Percentiles rank a stretch among this genome's conserved stretches.
These are phyloP conservation scores for Piliocolobus tephrosceles DNA, from an alignment of 2,113 vertebrate species.

Conservation along the genomic window DNA sequence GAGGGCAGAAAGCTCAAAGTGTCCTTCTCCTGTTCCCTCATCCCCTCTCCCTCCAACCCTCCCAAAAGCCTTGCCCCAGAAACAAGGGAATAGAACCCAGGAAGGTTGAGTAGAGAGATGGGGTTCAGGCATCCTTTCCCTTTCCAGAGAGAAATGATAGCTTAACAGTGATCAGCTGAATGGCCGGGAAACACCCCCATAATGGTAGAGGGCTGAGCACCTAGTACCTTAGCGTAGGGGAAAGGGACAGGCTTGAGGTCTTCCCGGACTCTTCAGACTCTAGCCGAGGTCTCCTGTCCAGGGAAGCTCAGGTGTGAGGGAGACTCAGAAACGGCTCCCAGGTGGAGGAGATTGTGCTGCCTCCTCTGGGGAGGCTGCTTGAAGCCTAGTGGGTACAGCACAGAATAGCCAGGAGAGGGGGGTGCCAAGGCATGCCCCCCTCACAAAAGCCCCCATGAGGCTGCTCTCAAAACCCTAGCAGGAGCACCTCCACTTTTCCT, in stretches of 20 bases:
- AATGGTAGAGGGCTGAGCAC: conserved; percentile 44
- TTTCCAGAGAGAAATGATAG: not conserved
- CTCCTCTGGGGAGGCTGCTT: not conserved
- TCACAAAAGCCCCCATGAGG: not conserved
- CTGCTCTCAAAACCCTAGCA: not conserved
- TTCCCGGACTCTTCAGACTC: not conserved
- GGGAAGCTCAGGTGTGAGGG: not conserved
- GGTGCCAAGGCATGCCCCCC: fast-evolving
- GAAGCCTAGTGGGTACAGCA: fast-evolving
- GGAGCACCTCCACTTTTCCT: not conserved
- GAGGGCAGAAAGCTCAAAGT: not conserved
- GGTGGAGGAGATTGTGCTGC: not conserved
- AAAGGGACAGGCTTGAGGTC: fast-evolving
- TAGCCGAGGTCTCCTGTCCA: not conserved
- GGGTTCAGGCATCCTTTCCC: not conserved
- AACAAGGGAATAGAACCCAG: no score
- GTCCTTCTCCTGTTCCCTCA: no score
- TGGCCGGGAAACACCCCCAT: not conserved
- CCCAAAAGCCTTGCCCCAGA: not conserved
- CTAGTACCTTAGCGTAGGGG: not conserved
- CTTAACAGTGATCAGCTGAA: not conserved
- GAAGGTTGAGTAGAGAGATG: fast-evolving
- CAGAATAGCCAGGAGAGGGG: not conserved
- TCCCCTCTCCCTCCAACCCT: fast-evolving
- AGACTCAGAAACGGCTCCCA: not conserved